Percentiles rank a stretch among this genome's conserved stretches.
phyloP scores from a whole-genome alignment of 2,888 invertebrate genomes.

The Sphaeridia pumilis region DNA sequence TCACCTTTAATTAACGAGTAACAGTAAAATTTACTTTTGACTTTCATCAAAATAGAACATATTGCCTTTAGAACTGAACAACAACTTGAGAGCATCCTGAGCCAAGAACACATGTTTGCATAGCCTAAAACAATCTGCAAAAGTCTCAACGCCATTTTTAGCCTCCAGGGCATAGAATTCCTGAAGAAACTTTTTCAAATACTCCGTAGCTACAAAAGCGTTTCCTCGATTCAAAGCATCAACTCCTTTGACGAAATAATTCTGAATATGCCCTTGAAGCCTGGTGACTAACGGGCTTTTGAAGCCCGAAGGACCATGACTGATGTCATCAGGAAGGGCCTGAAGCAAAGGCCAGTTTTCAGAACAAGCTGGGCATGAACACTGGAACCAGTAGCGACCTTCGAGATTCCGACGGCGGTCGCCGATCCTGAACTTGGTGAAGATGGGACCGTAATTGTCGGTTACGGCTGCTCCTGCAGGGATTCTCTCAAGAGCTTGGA shows the following conservation, averaged over 20 bases:
- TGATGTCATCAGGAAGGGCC: constrained; percentile 26
- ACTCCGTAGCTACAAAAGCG: constrained; percentile 20
- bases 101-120: constrained; percentile 29
- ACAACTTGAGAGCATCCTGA: constrained; percentile 32
- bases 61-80: constrained; percentile 20
- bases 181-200: constrained; percentile 22
- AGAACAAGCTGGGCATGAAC: constrained; percentile 60
- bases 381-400: constrained; percentile 73
- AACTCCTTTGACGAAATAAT: constrained; percentile 27
- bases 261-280: too few relatives aligned
- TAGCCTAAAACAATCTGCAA: not conserved
- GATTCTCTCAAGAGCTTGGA: constrained; percentile 61
- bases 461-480: constrained; percentile 59
- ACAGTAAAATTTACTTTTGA: too few relatives aligned
- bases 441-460: constrained; percentile 82
- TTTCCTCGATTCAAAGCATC: constrained; percentile 31
- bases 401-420: constrained; percentile 53
- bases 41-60: not conserved
- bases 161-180: constrained; percentile 16
- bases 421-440: constrained; percentile 53
- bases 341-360: constrained; percentile 66
- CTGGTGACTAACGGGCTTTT: constrained; percentile 18
- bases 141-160: not conserved
- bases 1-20: too few relatives aligned
- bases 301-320: constrained; percentile 18